Evolutionary conservation across 2,113 vertebrate genomes (phyloP), one percentile per base, ranked within the genome.

Genomic region (Ploceus nigricollis): DNA sequence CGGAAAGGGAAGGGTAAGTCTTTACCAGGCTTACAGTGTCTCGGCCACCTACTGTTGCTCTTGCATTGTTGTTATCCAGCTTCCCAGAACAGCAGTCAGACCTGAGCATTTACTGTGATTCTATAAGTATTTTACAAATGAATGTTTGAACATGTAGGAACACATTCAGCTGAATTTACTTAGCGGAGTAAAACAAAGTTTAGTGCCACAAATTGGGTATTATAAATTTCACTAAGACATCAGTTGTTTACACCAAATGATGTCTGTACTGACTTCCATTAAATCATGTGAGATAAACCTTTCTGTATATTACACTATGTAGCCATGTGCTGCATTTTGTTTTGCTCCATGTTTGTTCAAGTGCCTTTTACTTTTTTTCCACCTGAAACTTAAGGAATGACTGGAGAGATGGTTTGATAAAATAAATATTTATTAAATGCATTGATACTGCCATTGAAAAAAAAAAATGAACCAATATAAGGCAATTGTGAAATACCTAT

Each of bases 311-410:
- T 58, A 53, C 14, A 39, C 5, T 3, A 11, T 2, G 11, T 15
- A 33, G 40, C 7, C 7, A 13, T 76, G 23, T 24, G 58, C 50
- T 76, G 13, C 44, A 9, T 48, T 87, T 70, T 63, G 27, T 54
- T 80, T 54, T 78, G 42, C 21, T 83, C 68, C 50, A 10, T 27
- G 27, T 51, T 87, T 78, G 21, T 53, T 82, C 61, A 39, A 77
- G n/a, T 8, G 6, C 1, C 30, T 56, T 80, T 82, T 23, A 7
- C 1, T 2, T 28, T 33, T 44, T 30, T 12, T 6, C 9, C 1
- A 10, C 17, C 15, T 28, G 27, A 47, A 69, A 80, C 12, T 37
- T 85, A 13, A 93, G 42, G 13, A 60, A 60, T 68, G 11, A 13
- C 8, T 25, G 15, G 24, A 11, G 6, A 87, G 19, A 40, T 40